Conservation (phyloP, 2,113 vertebrate genomes). For the Xiphias gladius region DNA sequence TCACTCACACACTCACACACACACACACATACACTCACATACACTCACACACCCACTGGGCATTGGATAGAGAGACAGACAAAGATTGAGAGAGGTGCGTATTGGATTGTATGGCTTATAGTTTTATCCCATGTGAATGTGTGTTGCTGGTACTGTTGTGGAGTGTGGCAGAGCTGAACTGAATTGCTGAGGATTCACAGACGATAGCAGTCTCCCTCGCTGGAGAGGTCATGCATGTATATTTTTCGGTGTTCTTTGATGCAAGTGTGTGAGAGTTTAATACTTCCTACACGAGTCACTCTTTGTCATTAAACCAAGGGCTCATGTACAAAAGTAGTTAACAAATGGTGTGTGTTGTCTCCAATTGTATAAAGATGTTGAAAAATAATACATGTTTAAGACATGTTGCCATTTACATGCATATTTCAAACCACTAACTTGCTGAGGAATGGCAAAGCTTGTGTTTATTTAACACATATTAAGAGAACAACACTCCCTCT, state of each 20-base stretch:
- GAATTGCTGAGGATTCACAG: slow-evolving; percentile 60
- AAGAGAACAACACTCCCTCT: slow-evolving; percentile 28
- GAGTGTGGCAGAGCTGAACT: slow-evolving; percentile 56
- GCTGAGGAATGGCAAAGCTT: slow-evolving; percentile 19
- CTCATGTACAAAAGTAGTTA: not conserved
- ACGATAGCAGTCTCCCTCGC: slow-evolving; percentile 53
- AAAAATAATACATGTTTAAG: not conserved
- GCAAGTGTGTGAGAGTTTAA: not conserved
- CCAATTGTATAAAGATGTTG: not conserved
- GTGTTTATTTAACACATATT: slow-evolving; percentile 41
- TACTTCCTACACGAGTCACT: slow-evolving; percentile 1
- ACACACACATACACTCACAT: slow-evolving; percentile 44
- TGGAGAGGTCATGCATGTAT: slow-evolving; percentile 53
- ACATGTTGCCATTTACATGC: slow-evolving; percentile 19
- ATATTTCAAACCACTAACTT: slow-evolving; percentile 9
- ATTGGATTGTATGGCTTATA: slow-evolving; percentile 74
- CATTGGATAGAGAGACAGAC: slow-evolving; percentile 50
- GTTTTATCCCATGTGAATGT: slow-evolving; percentile 71
- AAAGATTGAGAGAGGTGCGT: slow-evolving; percentile 71
- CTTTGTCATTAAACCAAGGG: slow-evolving; percentile 21
- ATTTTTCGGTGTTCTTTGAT: slow-evolving; percentile 34
- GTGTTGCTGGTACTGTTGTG: slow-evolving; percentile 54
- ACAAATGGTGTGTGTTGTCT: not conserved
- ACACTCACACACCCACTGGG: slow-evolving; percentile 45
- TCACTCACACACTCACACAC: slow-evolving; percentile 53